These are phyloP conservation scores for Smutsia temminckii DNA, from an alignment of 2,797 vertebrate genomes.

Conservation along the genomic window DNA sequence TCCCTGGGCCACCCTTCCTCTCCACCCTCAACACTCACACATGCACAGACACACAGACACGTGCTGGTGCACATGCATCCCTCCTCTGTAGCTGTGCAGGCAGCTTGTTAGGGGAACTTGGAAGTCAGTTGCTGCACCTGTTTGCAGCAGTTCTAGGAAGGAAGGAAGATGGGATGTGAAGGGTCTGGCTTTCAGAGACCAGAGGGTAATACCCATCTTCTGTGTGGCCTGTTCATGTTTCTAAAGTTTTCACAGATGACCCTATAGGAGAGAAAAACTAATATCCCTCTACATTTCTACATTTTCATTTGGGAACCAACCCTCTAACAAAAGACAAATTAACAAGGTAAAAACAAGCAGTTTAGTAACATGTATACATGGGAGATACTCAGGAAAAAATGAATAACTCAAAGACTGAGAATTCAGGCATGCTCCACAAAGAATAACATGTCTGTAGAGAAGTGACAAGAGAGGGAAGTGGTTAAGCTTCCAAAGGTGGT, in stretches of 20 bases:
- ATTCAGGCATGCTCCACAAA: neutral
- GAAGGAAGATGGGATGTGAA: neutral
- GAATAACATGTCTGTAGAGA: neutral
- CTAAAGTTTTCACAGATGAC: neutral
- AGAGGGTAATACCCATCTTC: neutral
- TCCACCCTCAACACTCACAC: neutral
- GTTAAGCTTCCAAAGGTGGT: neutral
- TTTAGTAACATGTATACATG: neutral
- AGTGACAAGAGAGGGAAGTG: neutral
- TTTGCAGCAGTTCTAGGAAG: slow-evolving; percentile 58
- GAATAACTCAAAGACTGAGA: neutral
- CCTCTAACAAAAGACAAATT: neutral
- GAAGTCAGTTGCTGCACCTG: neutral
- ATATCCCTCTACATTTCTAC: neutral
- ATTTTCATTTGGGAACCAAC: neutral
- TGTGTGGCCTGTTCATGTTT: neutral
- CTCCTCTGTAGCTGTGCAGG: neutral
- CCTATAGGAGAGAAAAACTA: neutral
- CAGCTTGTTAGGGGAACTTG: neutral
- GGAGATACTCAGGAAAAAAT: neutral
- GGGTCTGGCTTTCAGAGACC: neutral
- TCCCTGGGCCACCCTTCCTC: neutral
- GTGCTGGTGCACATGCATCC: fast-evolving
- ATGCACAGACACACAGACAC: fast-evolving
- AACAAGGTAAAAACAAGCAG: neutral